Conservation (phyloP, 2,797 vertebrate genomes). For the Pachyuromys duprasi region DNA sequence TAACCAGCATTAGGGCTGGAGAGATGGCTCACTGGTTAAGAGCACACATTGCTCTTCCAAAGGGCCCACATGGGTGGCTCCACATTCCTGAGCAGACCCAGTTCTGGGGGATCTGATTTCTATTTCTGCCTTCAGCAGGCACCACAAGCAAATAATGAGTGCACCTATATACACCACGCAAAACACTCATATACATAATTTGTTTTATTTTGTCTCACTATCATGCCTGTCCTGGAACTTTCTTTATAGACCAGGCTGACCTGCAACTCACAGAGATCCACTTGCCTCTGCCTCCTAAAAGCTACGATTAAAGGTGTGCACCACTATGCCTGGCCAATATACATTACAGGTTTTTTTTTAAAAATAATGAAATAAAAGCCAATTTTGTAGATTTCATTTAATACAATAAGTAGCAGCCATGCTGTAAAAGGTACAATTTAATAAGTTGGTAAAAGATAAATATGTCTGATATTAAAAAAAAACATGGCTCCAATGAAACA, state of each 20-base stretch:
- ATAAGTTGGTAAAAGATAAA: slow-evolving; percentile 9
- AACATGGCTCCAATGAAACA: neutral
- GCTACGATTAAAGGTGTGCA: neutral
- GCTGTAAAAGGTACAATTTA: neutral
- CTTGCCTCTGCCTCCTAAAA: neutral
- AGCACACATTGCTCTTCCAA: neutral
- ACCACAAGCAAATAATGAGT: neutral
- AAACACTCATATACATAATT: neutral
- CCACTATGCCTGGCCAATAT: too few relatives aligned
- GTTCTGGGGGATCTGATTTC: too few relatives aligned
- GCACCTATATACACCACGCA: neutral
- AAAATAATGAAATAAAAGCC: neutral
- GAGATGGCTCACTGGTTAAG: neutral
- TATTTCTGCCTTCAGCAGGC: neutral
- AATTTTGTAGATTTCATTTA: neutral
- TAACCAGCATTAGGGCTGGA: neutral
- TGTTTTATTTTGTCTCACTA: neutral
- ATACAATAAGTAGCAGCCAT: neutral
- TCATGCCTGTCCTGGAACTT: neutral
- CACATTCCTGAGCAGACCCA: neutral
- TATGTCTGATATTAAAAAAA: neutral
- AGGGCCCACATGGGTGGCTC: neutral
- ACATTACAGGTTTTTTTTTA: neutral
- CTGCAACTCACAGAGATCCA: neutral
- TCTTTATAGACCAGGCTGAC: neutral